Conservation (phyloP, 2,888 invertebrate genomes). For the Cosmopolites sordidus region DNA sequence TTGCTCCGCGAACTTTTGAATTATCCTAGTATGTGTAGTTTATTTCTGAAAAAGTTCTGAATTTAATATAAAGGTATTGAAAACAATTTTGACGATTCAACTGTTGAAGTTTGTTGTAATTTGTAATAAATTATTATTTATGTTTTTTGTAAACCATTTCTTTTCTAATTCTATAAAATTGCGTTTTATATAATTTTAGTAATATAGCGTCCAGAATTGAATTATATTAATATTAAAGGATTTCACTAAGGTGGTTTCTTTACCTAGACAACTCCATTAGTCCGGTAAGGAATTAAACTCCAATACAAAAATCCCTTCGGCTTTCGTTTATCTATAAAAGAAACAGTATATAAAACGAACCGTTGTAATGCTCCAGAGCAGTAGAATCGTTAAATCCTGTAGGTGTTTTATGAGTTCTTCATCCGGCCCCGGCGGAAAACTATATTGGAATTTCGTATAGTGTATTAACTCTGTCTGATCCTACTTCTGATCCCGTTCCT, state of each 20-base stretch:
- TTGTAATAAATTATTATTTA: too few relatives aligned
- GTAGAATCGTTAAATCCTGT: constrained; percentile 15
- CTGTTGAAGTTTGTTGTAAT: too few relatives aligned
- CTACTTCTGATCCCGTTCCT: constrained; percentile 30
- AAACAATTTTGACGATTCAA: too few relatives aligned
- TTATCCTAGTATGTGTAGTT: too few relatives aligned
- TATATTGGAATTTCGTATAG: constrained; percentile 40
- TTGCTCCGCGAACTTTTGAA: too few relatives aligned
- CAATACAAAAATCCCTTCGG: not conserved
- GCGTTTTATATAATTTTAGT: too few relatives aligned
- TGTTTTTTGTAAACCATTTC: too few relatives aligned
- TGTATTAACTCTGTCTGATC: constrained; percentile 39
- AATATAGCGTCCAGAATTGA: too few relatives aligned
- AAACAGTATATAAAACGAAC: not conserved
- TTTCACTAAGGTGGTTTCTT: constrained; percentile 9
- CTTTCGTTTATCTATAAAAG: not conserved
- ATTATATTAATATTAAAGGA: not conserved
- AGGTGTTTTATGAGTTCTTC: constrained; percentile 39
- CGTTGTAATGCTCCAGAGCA: not conserved
- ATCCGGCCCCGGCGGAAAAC: constrained; percentile 28
- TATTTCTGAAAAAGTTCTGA: too few relatives aligned
- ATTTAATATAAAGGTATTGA: too few relatives aligned
- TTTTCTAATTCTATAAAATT: too few relatives aligned
- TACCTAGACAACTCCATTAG: not conserved
- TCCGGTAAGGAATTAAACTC: not conserved